Evolutionary conservation across 2,113 vertebrate genomes (phyloP), one percentile per base, ranked within the genome.

Genomic region (Gracilinanus agilis): DNA sequence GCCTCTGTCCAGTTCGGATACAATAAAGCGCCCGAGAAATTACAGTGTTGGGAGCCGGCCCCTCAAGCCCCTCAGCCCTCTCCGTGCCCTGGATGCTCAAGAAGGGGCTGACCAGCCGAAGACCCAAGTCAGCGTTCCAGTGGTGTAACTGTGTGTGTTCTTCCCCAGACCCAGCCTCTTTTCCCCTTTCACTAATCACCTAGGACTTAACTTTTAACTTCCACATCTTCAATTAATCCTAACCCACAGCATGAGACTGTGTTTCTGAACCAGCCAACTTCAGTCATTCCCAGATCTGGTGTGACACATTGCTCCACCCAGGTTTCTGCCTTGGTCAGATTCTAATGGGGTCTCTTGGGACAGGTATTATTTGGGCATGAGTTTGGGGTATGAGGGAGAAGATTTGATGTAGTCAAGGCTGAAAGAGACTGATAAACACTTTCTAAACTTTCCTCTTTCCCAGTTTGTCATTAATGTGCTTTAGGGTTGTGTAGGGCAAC

Each of bases 21-120:
- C 98, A 97, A 97, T 99, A 97, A 99, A 99, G 98, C 99, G 99
- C 88, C 99, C 99, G 29, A 98, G 99, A 97, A 99, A 99, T 98
- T 99, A 99, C 99, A 99, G 99, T 96, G 99, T 99, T 53, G 99
- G 99, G 97, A 99, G 99, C 99, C 98, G 98, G 95, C 99, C 99
- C 94, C 99, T 98, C 98, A 98, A 98, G 29, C 99, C 98, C 94
- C 98, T 98, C 92, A 98, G 98, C 44, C 98, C 99, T 96, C 98
- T 99, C 54, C 98, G 95, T 0, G 96, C 99, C 97, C 98, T 98
- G 67, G 98, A 99, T 98, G 97, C 98, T 98, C 99, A 97, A 98
- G 99, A 99, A 98, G 99, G 98, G 91, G 97, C 98, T 24, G 98
- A 99, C 97, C 98, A 97, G 98, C 98, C 97, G 97, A 99, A 98